Evolutionary conservation across 1,140 invertebrate genomes (phyloP), one percentile per base, ranked within the genome.

Genomic region (Hirudo medicinalis): DNA sequence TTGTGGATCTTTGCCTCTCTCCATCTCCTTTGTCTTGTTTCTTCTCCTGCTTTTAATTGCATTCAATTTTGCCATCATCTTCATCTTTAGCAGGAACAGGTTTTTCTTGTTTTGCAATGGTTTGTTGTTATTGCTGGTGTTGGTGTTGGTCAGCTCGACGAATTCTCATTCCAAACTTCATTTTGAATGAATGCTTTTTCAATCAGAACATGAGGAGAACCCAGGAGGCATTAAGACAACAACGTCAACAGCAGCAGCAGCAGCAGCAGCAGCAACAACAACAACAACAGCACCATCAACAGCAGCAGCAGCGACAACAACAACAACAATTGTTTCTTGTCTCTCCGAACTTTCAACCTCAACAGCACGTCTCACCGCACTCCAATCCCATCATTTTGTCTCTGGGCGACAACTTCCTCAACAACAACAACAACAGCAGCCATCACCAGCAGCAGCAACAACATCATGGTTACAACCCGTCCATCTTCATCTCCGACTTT

Each of bases 381-480:
- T 25, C 29, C 57, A 63, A 63, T 20, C 22, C 22, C 57, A 63
- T 25, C 22, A 63, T 63, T 11, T 20, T 63, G 22, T 11, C 57
- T 32, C 22, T 63, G 11, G 22, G 5, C 19, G 29, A 63, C 57
- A 63, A 63, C 20, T 63, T 63, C 20, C 29, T 25, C 57, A 63
- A 63, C 57, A 63, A 32, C 57, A 63, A 63, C 20, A 63, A 32
- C 57, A 63, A 25, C 57, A 63, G 19, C 57, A 4, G 17, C 2
- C 57, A 63, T 2, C 57, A 63, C 9, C 57, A 63, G 29, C 57
- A 63, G 17, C 57, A 63, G 17, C 57, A 63, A n/a, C 57, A 63
- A 63, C 29, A 63, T 11, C 43, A 49, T 17, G 15, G 13, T 49
- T 49, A 49, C 43, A 49, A 49, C 15, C 43, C 3, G 43, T 49